phyloP scores from a whole-genome alignment of 2,113 vertebrate genomes.

The Chelonoidis abingdonii region DNA sequence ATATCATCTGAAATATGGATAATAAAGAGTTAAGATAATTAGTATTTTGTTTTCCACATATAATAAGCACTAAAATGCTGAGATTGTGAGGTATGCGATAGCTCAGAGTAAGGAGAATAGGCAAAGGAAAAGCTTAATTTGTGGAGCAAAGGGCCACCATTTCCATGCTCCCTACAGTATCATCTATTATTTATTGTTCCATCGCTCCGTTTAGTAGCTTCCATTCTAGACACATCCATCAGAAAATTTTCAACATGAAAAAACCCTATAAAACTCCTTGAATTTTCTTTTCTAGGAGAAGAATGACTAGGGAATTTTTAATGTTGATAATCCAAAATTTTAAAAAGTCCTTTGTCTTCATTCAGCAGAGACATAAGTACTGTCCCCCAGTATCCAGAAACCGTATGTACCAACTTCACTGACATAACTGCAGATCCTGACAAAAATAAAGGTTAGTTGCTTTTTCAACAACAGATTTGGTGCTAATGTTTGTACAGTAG shows the following conservation, averaged over 20 bases:
- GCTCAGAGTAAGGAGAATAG: background rate
- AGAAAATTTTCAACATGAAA: conserved; percentile 5
- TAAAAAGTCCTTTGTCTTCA: conserved; percentile 17
- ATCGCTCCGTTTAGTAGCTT: background rate
- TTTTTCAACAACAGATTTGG: background rate
- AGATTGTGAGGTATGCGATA: background rate
- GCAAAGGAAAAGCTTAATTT: background rate
- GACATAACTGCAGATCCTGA: conserved; percentile 84
- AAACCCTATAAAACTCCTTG: background rate
- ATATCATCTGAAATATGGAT: background rate
- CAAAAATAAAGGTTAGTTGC: conserved; percentile 85
- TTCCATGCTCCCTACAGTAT: background rate
- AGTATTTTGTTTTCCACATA: background rate
- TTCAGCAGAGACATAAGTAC: conserved; percentile 72
- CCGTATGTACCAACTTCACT: conserved; percentile 84
- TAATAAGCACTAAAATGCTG: background rate
- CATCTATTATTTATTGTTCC: background rate
- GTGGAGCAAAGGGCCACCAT: background rate
- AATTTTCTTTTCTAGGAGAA: background rate
- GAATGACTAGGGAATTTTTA: background rate
- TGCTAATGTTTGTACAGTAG: background rate
- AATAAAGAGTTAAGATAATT: background rate
- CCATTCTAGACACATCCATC: background rate
- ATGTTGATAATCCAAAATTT: background rate
- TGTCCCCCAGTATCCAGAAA: conserved; percentile 72